These are phyloP conservation scores for Torymus aiolomorphi DNA, from an alignment of 2,888 invertebrate species.

Conservation along the genomic window DNA sequence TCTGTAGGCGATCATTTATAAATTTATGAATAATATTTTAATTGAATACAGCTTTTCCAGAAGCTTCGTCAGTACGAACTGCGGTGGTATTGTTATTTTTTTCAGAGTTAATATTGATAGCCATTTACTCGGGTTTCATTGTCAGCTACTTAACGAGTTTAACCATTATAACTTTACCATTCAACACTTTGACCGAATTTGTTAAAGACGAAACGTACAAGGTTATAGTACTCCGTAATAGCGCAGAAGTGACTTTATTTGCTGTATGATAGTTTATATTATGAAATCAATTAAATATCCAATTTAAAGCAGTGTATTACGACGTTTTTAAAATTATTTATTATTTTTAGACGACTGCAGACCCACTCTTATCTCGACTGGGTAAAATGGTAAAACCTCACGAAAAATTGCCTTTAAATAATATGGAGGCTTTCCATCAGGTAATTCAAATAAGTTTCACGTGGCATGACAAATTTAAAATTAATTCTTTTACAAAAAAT, in stretches of 20 bases:
- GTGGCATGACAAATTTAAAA: background rate
- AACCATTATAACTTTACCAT: no score
- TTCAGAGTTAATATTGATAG: conserved; percentile 6
- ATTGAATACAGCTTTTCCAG: conserved; percentile 14
- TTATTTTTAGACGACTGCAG: background rate
- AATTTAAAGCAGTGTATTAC: no score
- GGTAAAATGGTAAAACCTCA: background rate
- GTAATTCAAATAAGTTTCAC: background rate
- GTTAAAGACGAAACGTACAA: background rate
- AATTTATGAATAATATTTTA: background rate
- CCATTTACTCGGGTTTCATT: conserved; percentile 35
- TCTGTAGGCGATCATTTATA: background rate
- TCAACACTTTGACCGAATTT: no score
- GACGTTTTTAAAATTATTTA: background rate
- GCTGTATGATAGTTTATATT: background rate
- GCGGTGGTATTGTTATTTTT: conserved; percentile 22
- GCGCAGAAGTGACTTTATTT: background rate
- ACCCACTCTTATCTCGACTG: background rate
- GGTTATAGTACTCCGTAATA: background rate
- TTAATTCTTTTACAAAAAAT: background rate
- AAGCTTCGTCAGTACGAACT: conserved; percentile 17
- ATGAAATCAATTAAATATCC: no score
- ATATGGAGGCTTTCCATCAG: conserved; percentile 5
- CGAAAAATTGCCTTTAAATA: background rate
- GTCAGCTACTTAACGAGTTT: conserved; percentile 32